phyloP scores from a whole-genome alignment of 2,113 vertebrate species.

The Cebus imitator region DNA sequence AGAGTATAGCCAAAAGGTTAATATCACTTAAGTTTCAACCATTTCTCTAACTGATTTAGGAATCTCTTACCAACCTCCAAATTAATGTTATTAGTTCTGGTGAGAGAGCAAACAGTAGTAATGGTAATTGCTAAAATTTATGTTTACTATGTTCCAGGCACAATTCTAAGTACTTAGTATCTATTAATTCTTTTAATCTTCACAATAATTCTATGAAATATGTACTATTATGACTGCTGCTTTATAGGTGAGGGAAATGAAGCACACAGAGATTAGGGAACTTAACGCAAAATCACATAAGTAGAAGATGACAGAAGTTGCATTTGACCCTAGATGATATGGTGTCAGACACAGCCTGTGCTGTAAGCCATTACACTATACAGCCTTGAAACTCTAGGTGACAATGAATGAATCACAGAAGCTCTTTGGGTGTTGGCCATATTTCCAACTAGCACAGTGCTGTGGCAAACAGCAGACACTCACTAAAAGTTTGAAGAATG shows the following conservation, averaged over 20 bases:
- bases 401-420: slow-evolving; percentile 5
- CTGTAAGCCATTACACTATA: neutral
- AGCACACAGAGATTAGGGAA: neutral
- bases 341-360: neutral
- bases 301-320: neutral
- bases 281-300: neutral
- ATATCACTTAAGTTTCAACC: slow-evolving; percentile 20
- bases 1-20: slow-evolving; percentile 18
- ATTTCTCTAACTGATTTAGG: slow-evolving; percentile 21
- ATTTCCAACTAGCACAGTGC: neutral
- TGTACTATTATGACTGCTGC: neutral
- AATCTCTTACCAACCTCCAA: neutral
- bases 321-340: neutral
- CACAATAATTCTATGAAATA: neutral
- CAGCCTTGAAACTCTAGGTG: neutral
- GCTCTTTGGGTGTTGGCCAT: neutral
- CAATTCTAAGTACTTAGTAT: neutral
- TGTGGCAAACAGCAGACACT: neutral
- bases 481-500: neutral
- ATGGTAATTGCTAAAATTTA: neutral
- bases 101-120: slow-evolving; percentile 2
- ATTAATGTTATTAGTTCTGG: slow-evolving; percentile 21
- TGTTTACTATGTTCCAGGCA: neutral
- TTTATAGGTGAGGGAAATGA: slow-evolving; percentile 21
- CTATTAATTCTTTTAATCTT: slow-evolving; percentile 37